Evolutionary conservation across 2,888 invertebrate species (phyloP).

Genomic region (Philonicus albiceps): DNA sequence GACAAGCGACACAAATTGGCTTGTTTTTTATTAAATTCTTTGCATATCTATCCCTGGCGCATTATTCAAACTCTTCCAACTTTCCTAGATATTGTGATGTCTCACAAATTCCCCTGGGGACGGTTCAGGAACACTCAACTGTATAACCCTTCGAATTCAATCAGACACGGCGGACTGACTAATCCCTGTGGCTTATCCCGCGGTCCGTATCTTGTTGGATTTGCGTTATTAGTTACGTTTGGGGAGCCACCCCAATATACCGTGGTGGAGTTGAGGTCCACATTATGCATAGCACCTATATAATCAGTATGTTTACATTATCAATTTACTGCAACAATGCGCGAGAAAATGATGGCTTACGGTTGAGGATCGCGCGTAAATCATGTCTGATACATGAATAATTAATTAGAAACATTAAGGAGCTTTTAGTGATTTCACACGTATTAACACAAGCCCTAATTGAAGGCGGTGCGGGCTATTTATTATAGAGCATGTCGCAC

Average conservation of each 20-base stretch:
- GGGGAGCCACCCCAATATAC: not conserved
- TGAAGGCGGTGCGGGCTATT: not conserved
- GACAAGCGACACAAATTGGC: not conserved
- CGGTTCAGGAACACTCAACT: not conserved
- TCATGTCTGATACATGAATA: not conserved
- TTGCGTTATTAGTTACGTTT: not conserved
- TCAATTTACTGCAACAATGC: not conserved
- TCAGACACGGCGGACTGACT: not conserved
- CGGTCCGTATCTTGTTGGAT: not conserved
- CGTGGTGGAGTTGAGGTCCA: not conserved
- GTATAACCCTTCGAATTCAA: not conserved
- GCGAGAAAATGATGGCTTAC: not conserved
- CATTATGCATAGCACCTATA: not conserved
- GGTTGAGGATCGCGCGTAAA: not conserved
- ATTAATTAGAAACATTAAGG: slow-evolving; percentile 17
- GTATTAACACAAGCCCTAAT: not conserved
- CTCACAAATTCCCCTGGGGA: not conserved
- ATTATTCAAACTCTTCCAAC: not conserved
- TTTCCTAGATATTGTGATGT: not conserved
- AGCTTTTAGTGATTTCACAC: not conserved
- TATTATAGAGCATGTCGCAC: not conserved
- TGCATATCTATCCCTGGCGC: not conserved
- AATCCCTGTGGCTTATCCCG: not conserved
- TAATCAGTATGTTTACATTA: not conserved
- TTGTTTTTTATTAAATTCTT: not conserved